These are phyloP conservation scores for Cotesia vestalis DNA, from an alignment of 1,140 invertebrate species.

Conservation along the genomic window DNA sequence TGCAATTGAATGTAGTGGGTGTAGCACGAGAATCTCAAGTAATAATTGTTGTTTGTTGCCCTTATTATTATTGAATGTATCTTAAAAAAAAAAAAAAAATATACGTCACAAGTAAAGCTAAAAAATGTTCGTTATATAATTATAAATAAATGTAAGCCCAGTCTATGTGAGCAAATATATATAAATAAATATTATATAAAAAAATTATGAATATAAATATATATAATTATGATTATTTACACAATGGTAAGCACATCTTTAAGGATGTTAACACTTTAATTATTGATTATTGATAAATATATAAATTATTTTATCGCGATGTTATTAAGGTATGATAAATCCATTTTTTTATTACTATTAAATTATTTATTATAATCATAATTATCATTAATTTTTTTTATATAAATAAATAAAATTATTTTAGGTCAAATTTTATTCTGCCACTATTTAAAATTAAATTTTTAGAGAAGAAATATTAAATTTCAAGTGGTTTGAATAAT, in stretches of 20 bases:
- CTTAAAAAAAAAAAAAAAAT: constrained; percentile 15
- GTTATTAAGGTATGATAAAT: constrained; percentile 11
- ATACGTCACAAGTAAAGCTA: neutral
- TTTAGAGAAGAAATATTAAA: too few species aligned
- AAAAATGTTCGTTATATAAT: neutral
- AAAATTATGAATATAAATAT: constrained; percentile 29
- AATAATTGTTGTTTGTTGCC: constrained; percentile 47
- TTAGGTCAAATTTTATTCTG: too few species aligned
- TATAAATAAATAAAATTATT: neutral
- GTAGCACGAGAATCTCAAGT: constrained; percentile 52
- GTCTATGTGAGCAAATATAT: constrained; percentile 48
- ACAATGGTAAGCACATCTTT: constrained; percentile 31
- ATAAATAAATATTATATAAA: constrained; percentile 36
- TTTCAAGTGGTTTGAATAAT: neutral
- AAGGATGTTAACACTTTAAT: constrained; percentile 14
- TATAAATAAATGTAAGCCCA: constrained; percentile 39
- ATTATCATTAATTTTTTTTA: neutral
- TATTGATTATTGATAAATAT: constrained; percentile 18
- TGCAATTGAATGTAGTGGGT: constrained; percentile 40
- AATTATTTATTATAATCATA: constrained; percentile 36
- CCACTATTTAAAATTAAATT: too few species aligned
- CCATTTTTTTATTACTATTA: constrained; percentile 25
- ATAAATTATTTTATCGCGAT: constrained; percentile 29
- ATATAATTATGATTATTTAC: constrained; percentile 35
- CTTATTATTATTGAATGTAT: constrained; percentile 24